Conservation (phyloP, 2,888 invertebrate species). For the Clepsis dumicolana region DNA sequence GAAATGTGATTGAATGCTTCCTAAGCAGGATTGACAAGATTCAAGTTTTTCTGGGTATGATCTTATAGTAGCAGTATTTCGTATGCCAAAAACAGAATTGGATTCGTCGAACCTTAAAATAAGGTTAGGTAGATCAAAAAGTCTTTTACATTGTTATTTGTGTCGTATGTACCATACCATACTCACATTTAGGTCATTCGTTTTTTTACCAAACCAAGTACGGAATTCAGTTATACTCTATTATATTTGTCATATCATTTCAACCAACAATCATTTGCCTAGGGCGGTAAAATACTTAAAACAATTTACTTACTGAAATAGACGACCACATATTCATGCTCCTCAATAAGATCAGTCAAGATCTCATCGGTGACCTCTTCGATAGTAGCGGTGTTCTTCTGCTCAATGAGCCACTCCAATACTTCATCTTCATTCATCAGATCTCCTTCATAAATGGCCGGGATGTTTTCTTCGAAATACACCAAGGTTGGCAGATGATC, state of each 20-base stretch:
- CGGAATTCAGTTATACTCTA: too few species aligned
- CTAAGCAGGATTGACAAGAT: background rate
- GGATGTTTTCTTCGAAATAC: slow-evolving; percentile 96
- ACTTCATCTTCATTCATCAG: slow-evolving; percentile 97
- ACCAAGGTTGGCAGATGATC: slow-evolving; percentile 94
- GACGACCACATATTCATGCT: slow-evolving; percentile 97
- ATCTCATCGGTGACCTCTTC: slow-evolving; percentile 98
- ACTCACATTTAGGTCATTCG: too few species aligned
- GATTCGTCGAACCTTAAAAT: too few species aligned
- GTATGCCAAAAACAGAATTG: too few species aligned
- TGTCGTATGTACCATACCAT: too few species aligned
- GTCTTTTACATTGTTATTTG: too few species aligned
- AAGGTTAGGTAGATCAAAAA: too few species aligned
- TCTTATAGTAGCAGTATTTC: too few species aligned
- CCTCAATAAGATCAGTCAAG: slow-evolving; percentile 92
- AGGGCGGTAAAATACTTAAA: background rate
- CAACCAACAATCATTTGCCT: too few species aligned
- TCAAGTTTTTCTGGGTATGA: background rate
- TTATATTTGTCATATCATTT: too few species aligned
- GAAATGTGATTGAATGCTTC: slow-evolving; percentile 46
- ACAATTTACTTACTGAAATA: slow-evolving; percentile 91
- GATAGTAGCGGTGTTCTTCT: slow-evolving; percentile 95
- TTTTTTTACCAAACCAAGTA: too few species aligned
- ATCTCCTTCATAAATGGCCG: slow-evolving; percentile 96
- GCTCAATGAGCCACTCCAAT: slow-evolving; percentile 94